Evolutionary conservation across 2,113 vertebrate genomes (phyloP), one percentile per base, ranked within the genome.

Genomic region (Scortum barcoo): DNA sequence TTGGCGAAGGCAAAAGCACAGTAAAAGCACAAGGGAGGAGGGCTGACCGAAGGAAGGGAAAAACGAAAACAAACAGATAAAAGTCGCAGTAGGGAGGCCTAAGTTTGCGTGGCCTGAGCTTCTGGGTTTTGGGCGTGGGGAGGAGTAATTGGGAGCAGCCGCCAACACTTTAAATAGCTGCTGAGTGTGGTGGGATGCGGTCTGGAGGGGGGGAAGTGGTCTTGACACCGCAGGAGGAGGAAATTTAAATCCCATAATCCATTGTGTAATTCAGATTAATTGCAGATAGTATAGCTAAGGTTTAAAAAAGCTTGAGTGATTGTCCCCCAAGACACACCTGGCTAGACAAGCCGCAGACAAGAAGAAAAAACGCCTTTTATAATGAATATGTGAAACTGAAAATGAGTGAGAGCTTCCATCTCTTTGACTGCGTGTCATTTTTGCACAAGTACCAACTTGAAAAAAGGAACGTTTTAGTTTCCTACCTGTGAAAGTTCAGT

Each of bases 11-110:
- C 42, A 30, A 84, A 82, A 84, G n/a, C n/a, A 76, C 67, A 82
- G 76, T 58, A 58, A 17, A 51, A 84, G 66, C 26, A 73, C 17
- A 17, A 66, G 75, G 44, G 78, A 76, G 62, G 76, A 74, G 53
- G 67, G 81, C 70, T 51, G 78, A 76, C 30, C 0, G 40, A 80
- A 56, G 79, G 40, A 75, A 84, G 71, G 70, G 76, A 81, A 87
- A 87, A 82, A 91, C 89, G 80, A 93, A 94, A 93, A 93, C 88
- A 91, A 90, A 88, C 77, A 82, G 74, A 91, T 82, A 79, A 81
- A 86, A 80, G 86, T 84, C 72, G 44, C 89, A 71, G 84, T 42
- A 46, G 79, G 85, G 79, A 86, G 76, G 86, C 24, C 67, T 86
- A 51, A 60, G 33, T 76, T 80, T 40, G 79, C 46, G 4, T 58